phyloP scores from a whole-genome alignment of 2,888 invertebrate genomes.

The Spatulosminthurus flaviceps region DNA sequence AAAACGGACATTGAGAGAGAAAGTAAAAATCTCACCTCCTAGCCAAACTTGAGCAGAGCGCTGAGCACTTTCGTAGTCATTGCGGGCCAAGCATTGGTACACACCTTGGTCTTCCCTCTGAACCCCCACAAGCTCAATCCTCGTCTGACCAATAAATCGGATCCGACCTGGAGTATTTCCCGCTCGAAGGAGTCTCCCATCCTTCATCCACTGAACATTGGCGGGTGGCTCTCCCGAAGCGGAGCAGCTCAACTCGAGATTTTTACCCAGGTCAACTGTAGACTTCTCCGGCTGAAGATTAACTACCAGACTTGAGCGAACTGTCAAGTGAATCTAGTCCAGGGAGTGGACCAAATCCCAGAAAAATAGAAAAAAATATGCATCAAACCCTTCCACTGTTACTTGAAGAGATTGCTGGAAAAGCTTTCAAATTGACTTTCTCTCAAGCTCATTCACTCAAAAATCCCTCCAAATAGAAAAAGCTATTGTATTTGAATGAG shows the following conservation, averaged over 20 bases:
- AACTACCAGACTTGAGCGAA: slow-evolving; percentile 74
- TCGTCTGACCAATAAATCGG: slow-evolving; percentile 72
- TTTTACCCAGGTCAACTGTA: slow-evolving; percentile 78
- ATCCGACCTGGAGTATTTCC: slow-evolving; percentile 73
- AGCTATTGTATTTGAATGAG: too few relatives aligned
- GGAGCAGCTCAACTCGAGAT: slow-evolving; percentile 76
- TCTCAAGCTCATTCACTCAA: too few relatives aligned
- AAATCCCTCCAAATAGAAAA: too few relatives aligned
- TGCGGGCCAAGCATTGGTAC: slow-evolving; percentile 79
- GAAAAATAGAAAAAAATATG: not conserved
- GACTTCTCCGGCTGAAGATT: slow-evolving; percentile 73
- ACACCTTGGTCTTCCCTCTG: slow-evolving; percentile 79
- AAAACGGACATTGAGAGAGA: too few relatives aligned
- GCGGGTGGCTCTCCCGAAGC: slow-evolving; percentile 66
- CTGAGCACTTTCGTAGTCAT: slow-evolving; percentile 72
- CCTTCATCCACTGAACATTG: slow-evolving; percentile 69
- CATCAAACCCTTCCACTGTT: not conserved
- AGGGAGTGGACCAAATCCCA: not conserved
- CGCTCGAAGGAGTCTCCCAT: slow-evolving; percentile 66
- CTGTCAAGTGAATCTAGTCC: slow-evolving; percentile 70
- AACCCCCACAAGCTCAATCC: slow-evolving; percentile 70
- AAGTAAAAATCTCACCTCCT: slow-evolving; percentile 66
- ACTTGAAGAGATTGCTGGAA: slow-evolving; percentile 11
- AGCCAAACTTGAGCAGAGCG: slow-evolving; percentile 68
- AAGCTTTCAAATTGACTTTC: too few relatives aligned